Evolutionary conservation across 1,140 invertebrate genomes (phyloP), one percentile per base, ranked within the genome.

Genomic region (Ectropis grisescens): DNA sequence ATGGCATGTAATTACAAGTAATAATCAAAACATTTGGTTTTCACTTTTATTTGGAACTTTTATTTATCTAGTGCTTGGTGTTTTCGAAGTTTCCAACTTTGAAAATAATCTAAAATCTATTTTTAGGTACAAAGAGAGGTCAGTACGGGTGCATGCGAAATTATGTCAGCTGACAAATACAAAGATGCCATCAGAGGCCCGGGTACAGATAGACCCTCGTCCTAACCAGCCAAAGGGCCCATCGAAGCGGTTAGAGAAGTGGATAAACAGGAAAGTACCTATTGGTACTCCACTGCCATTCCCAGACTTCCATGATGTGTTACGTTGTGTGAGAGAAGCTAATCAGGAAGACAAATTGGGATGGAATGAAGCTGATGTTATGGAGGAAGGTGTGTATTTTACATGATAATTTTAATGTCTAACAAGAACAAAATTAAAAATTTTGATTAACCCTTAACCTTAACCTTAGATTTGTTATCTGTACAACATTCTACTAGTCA

Each of bases 381-480:
- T 71, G 57, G 76, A 74, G 42, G 76, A 81, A 76, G 76, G 76
- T 80, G 58, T 16, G 13, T 33, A n/a, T n/a, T n/a, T n/a, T n/a
- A n/a, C n/a, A n/a, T n/a, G 7, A 23, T 25, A 13, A 11, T 5
- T 25, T 29, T 14, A n/a, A n/a, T n/a, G n/a, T n/a, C n/a, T n/a
- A n/a, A n/a, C n/a, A n/a, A n/a, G n/a, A n/a, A n/a, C n/a, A n/a
- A n/a, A n/a, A n/a, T n/a, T n/a, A n/a, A n/a, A n/a, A n/a, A n/a
- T n/a, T n/a, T n/a, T n/a, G n/a, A n/a, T n/a, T n/a, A n/a, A n/a
- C n/a, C n/a, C n/a, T n/a, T n/a, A n/a, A n/a, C n/a, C n/a, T n/a
- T n/a, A n/a, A n/a, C n/a, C n/a, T n/a, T n/a, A n/a, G n/a, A n/a
- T n/a, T n/a, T n/a, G n/a, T n/a, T n/a, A n/a, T n/a, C n/a, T n/a